phyloP scores from a whole-genome alignment of 2,888 invertebrate species.

The Pseudolycoriella hygida region DNA sequence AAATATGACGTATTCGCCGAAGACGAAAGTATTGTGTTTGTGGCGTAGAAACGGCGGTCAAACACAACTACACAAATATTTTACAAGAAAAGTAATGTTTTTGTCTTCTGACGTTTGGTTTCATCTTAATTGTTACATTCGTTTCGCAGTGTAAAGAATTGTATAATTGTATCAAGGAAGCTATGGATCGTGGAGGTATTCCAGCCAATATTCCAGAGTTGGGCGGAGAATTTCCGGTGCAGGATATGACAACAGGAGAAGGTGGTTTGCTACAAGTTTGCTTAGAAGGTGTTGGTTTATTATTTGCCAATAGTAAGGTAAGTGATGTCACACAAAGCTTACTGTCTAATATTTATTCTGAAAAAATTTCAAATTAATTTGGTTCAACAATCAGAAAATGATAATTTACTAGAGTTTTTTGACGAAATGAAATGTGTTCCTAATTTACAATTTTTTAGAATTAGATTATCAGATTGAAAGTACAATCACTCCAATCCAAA shows the following conservation, averaged over 20 bases:
- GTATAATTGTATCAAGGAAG: conserved; percentile 96
- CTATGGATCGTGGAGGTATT: conserved; percentile 85
- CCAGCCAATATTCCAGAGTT: conserved; percentile 29
- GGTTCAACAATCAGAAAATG: too few species aligned
- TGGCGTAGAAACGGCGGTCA: conserved; percentile 93
- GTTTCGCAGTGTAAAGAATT: conserved; percentile 89
- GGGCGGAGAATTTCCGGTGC: conserved; percentile 96
- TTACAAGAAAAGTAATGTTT: conserved; percentile 71
- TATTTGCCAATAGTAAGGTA: conserved; percentile 99
- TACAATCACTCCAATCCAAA: too few species aligned
- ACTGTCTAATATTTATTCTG: conserved; percentile 7
- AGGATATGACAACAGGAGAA: conserved; percentile 92
- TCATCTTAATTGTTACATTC: not conserved
- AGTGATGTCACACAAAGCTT: conserved; percentile 19
- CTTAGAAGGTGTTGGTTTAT: conserved; percentile 97
- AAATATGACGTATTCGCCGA: conserved; percentile 99
- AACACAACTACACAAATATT: conserved; percentile 93
- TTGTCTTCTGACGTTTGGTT: conserved; percentile 6
- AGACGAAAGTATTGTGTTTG: conserved; percentile 90
- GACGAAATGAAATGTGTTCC: too few species aligned
- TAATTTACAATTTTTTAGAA: too few species aligned
- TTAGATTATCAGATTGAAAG: too few species aligned
- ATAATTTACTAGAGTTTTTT: too few species aligned
- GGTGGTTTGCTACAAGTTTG: conserved; percentile 96
- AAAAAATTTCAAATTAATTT: too few species aligned